These are phyloP conservation scores for Apostichopus californicus DNA, from an alignment of 35 echinoderm and acorn worm genomes.

Conservation along the genomic window DNA sequence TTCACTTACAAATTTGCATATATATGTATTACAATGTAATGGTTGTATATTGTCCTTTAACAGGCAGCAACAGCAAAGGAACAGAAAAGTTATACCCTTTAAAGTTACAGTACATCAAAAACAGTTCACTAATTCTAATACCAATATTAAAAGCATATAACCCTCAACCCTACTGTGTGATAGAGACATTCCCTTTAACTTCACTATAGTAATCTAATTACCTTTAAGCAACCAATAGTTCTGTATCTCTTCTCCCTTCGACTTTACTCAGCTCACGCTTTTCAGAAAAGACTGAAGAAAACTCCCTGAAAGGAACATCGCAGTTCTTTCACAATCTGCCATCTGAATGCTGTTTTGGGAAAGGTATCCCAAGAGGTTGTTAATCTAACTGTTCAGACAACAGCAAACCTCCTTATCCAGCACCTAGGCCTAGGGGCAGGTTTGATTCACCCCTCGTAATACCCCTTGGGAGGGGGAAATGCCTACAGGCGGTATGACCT, in stretches of 20 bases:
- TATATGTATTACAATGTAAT: no score
- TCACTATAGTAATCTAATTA: constrained; percentile 1
- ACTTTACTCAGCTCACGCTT: not conserved
- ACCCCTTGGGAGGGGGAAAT: constrained; percentile 34
- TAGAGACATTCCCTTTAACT: not conserved
- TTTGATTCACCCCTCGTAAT: constrained; percentile 35
- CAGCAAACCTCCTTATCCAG: not conserved
- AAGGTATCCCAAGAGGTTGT: not conserved
- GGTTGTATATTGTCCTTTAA: no score
- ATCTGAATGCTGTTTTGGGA: not conserved
- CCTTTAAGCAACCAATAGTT: not conserved
- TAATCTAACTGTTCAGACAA: constrained; percentile 6
- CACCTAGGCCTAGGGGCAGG: not conserved
- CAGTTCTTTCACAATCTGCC: not conserved
- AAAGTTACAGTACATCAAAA: no score
- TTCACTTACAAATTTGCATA: no score
- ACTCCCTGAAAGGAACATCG: not conserved
- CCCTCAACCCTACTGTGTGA: no score
- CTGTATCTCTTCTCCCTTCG: not conserved
- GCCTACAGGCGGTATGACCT: constrained; percentile 10
- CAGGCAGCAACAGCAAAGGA: no score
- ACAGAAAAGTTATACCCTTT: no score
- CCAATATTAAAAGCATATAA: no score
- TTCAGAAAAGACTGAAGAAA: not conserved
- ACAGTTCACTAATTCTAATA: no score